Evolutionary conservation across 53 echinoderm and acorn worm genomes (phyloP), one percentile per base, ranked within the genome.

Genomic region (Zoroaster sp.): DNA sequence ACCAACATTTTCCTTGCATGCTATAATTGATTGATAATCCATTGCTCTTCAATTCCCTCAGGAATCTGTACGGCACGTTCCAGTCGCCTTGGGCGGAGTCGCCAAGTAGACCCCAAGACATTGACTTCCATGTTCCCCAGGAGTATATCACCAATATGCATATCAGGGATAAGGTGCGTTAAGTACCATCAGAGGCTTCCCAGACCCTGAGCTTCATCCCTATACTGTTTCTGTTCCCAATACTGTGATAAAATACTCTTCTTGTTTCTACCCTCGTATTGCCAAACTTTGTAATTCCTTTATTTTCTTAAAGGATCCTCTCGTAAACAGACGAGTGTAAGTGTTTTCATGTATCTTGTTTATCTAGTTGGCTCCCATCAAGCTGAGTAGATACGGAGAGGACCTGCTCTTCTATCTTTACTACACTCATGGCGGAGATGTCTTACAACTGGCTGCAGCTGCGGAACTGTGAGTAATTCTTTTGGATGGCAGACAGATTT

Each of bases 361-460:
- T 63, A 40, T 87, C 35, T 76, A 98, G 94, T 77, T 98, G 59
- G 98, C 98, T 42, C 95, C 98, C 32, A 98, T 98, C 87, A 98
- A 98, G 86, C 80, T 98, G 43, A 96, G 94, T 72, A 92, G 97
- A 83, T 98, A 98, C 36, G 98, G 98, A 13, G 95, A 98, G 73
- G 95, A 98, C 74, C 92, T 98, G 39, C 69, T 98, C 68, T 98
- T 98, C 75, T 92, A 98, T 75, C 79, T 98, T 12, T 98, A 98
- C 92, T 98, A 98, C 90, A 96, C 98, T 21, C 98, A 96, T 44
- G 98, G 98, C n/a, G 97, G 98, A 31, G 98, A 98, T 66, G 95
- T 98, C 12, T 73, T 98, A 79, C 95, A 96, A 86, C 88, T 96
- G 51, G 98, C 98, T 13, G 95, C 96, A 18, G 98, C 98, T 40